These are phyloP conservation scores for Chromobotia macracanthus DNA, from an alignment of 2,797 vertebrate genomes.

Conservation along the genomic window DNA sequence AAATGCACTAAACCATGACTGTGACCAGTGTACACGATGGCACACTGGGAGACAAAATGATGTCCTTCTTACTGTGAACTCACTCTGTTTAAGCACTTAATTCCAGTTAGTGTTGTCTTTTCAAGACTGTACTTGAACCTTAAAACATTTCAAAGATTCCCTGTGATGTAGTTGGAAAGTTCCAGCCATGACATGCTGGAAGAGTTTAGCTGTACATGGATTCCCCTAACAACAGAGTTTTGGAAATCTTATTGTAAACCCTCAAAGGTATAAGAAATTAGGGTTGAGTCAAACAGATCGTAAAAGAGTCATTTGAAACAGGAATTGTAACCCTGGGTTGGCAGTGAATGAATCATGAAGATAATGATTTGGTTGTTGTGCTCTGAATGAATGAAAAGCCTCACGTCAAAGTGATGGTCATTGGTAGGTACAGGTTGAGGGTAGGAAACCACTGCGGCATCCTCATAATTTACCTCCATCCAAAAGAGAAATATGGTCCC, in stretches of 20 bases:
- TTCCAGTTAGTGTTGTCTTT: constrained; percentile 6
- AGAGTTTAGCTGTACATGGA: constrained; percentile 22
- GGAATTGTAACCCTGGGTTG: too few species aligned
- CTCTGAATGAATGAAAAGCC: background rate
- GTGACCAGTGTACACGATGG: constrained; percentile 40
- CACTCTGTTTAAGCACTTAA: constrained; percentile 39
- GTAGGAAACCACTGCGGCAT: constrained; percentile 11
- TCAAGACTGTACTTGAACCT: constrained; percentile 16
- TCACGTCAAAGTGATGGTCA: background rate
- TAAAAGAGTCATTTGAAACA: background rate
- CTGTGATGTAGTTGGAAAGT: constrained; percentile 19
- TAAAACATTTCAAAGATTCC: constrained; percentile 4
- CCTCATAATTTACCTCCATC: constrained; percentile 10
- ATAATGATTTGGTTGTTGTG: too few species aligned
- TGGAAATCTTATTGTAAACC: constrained; percentile 8
- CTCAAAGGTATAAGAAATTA: constrained; percentile 3
- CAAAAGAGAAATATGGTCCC: constrained; percentile 8
- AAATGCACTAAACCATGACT: constrained; percentile 22
- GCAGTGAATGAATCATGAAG: too few species aligned
- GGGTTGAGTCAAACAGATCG: background rate
- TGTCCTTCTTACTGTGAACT: constrained; percentile 11
- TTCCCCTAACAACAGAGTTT: background rate
- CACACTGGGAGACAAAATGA: constrained; percentile 31
- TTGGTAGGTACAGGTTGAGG: background rate
- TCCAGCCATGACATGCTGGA: constrained; percentile 26